Evolutionary conservation across 64 coral and sea anemone genomes (phyloP).

Genomic region (Stichodactyla helianthus): DNA sequence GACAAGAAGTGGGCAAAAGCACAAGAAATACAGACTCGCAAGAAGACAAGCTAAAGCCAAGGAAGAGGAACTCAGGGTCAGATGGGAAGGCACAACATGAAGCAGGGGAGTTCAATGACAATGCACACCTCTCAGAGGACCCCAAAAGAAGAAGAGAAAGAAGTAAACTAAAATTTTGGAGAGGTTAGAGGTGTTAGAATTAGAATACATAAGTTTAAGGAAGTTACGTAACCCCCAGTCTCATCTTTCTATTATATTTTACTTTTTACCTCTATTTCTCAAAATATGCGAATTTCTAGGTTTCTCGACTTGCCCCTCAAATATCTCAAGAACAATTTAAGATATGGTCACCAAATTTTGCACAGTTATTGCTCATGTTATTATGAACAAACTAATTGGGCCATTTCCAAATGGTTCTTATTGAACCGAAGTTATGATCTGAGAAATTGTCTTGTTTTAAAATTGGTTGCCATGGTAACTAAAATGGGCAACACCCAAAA

Average conservation of each 20-base stretch:
- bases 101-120: constrained; percentile 40
- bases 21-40: constrained; percentile 52
- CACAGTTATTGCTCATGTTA: constrained; percentile 19
- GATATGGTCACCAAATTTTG: constrained; percentile 38
- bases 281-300: constrained; percentile 29
- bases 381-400: constrained; percentile 34
- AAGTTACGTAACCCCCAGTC: constrained; percentile 18
- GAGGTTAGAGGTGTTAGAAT: constrained; percentile 25
- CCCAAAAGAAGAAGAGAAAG: constrained; percentile 12
- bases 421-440: constrained; percentile 24
- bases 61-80: constrained; percentile 45
- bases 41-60: constrained; percentile 41
- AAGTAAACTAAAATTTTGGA: constrained; percentile 13
- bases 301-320: constrained; percentile 36
- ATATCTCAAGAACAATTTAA: constrained; percentile 31
- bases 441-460: constrained; percentile 22
- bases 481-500: constrained; percentile 24
- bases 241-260: constrained; percentile 18
- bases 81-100: constrained; percentile 41
- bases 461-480: constrained; percentile 35
- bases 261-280: constrained; percentile 36
- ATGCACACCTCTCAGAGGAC: constrained; percentile 8
- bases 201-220: constrained; percentile 28
- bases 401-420: constrained; percentile 15
- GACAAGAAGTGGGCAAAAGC: constrained; percentile 25